Evolutionary conservation across 1,140 invertebrate genomes (phyloP), one percentile per base, ranked within the genome.

Genomic region (Drosophila mojavensis): DNA sequence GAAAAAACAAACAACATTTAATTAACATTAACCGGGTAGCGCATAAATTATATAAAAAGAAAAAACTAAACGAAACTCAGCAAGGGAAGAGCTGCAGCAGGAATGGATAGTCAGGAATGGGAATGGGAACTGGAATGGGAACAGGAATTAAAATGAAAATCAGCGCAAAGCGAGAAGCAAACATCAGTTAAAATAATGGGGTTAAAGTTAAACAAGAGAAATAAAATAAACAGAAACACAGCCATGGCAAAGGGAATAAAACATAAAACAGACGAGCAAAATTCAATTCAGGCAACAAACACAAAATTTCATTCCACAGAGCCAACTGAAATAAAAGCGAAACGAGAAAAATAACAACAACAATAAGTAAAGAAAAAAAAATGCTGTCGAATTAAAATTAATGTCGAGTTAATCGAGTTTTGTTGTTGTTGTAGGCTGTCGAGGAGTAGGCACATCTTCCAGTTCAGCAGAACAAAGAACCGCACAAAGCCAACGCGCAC

Each of bases 371-470:
- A 17, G 59, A 36, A n/a, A 61, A 53, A 48, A 75, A 77, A 73
- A 73, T 53, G 58, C 75, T 89, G 84, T 89, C 84, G 84, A 89
- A 89, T 89, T 89, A 89, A 89, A 89, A 89, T 90, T 89, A 89
- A 89, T 89, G 84, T 85, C 85, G 84, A 89, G 84, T 89, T 89
- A 89, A 89, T 89, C 84, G 84, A 89, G 84, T 89, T 89, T 84
- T 86, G 79, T 88, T 88, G 82, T 81, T 86, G 59, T 50, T 64
- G 68, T 64, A 15, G 53, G 51, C 66, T 26, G 62, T 15, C 50
- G 70, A 73, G 70, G 70, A 73, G 70, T 61, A 73, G 64, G 70
- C 64, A 73, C 70, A 73, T 71, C 60, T 76, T 77, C 59, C 67
- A 62, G 59, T 56, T 66, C 67, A 54, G 62, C 50, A 66, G 75